Percentiles rank a stretch among this genome's conserved stretches.
These are phyloP conservation scores for Spatulosminthurus flaviceps DNA, from an alignment of 2,888 invertebrate species.

Conservation along the genomic window DNA sequence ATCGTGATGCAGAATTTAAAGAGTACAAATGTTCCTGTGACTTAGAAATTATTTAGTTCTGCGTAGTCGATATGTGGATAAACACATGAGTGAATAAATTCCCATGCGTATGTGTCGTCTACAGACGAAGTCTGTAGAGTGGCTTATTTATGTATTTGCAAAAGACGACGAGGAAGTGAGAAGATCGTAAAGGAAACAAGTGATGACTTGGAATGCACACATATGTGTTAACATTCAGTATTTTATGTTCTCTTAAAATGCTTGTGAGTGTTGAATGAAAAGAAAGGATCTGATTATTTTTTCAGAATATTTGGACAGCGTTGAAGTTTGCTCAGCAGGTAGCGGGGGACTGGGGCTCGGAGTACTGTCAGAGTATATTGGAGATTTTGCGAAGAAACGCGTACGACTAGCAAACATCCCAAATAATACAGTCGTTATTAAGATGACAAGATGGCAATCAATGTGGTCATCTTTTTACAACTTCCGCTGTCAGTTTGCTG, in stretches of 20 bases:
- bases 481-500: conserved; percentile 60
- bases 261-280: neutral
- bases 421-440: conserved; percentile 61
- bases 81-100: too few relatives aligned
- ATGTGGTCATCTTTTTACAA: conserved; percentile 57
- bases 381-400: conserved; percentile 56
- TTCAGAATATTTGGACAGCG: conserved; percentile 62
- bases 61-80: too few relatives aligned
- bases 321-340: conserved; percentile 58
- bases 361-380: conserved; percentile 41
- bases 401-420: conserved; percentile 59
- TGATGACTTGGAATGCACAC: too few relatives aligned
- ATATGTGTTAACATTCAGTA: neutral
- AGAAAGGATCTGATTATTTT: conserved; percentile 28
- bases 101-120: too few relatives aligned
- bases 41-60: too few relatives aligned
- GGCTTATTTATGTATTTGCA: neutral
- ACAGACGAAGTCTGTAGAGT: neutral
- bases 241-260: neutral
- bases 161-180: neutral
- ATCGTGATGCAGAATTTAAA: neutral
- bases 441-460: conserved; percentile 60
- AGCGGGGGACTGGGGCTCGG: conserved; percentile 38
- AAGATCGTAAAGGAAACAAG: neutral
- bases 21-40: too few relatives aligned